Percentiles rank a stretch among this genome's conserved stretches.
phyloP scores from a whole-genome alignment of 2,797 vertebrate species.

The Austrolebias charrua region DNA sequence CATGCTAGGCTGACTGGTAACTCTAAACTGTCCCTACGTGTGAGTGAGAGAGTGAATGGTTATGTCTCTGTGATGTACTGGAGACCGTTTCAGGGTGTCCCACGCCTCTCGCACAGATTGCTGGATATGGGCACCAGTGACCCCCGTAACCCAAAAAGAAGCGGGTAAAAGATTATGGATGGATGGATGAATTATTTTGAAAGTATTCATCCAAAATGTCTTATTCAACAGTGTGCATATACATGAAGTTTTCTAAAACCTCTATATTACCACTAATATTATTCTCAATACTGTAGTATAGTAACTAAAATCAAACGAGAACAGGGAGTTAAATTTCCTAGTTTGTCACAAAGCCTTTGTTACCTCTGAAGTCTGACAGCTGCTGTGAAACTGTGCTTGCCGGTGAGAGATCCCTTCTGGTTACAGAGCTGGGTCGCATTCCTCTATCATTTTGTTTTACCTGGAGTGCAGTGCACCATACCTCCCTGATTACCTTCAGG shows the following conservation, averaged over 20 bases:
- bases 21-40: too few species aligned
- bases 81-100: too few species aligned
- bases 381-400: constrained; percentile 23
- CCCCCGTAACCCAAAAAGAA: too few species aligned
- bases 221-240: too few species aligned
- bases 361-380: constrained; percentile 26
- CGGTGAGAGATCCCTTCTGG: constrained; percentile 32
- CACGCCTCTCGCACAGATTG: neutral
- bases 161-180: too few species aligned
- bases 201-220: too few species aligned
- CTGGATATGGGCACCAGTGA: too few species aligned
- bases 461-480: constrained; percentile 25
- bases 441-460: constrained; percentile 32
- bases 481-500: constrained; percentile 38
- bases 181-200: too few species aligned
- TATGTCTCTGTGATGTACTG: too few species aligned
- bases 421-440: constrained; percentile 34
- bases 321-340: constrained; percentile 16
- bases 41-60: too few species aligned
- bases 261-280: neutral
- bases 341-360: constrained; percentile 19
- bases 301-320: constrained; percentile 5
- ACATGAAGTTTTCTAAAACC: neutral
- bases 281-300: neutral
- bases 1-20: too few species aligned